These are phyloP conservation scores for Myathropa florea DNA, from an alignment of 2,888 invertebrate species.

Conservation along the genomic window DNA sequence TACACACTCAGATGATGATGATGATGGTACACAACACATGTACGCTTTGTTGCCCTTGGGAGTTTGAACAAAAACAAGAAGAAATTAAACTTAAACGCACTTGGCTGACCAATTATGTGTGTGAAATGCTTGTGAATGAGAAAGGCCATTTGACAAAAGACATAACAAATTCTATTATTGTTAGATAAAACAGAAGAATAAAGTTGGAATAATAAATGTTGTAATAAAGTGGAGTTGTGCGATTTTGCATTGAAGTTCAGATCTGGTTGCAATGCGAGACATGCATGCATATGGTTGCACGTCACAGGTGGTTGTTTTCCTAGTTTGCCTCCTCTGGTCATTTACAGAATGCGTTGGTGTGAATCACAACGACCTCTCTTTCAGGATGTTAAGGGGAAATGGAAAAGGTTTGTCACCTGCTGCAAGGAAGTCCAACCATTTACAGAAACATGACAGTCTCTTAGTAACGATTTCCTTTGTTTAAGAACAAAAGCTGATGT, in stretches of 20 bases:
- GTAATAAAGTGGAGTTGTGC: conserved; percentile 29
- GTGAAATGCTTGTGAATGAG: conserved; percentile 3
- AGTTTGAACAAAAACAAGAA: background rate
- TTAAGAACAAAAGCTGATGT: background rate
- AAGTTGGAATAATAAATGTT: conserved; percentile 50
- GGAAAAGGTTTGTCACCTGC: background rate
- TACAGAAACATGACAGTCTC: background rate
- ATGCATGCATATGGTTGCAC: background rate
- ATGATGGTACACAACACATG: too few relatives aligned
- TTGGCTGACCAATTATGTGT: conserved; percentile 27
- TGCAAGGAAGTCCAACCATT: background rate
- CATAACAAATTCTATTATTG: conserved; percentile 37
- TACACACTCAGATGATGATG: background rate
- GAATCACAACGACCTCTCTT: background rate
- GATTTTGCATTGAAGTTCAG: conserved; percentile 29
- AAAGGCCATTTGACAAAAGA: conserved; percentile 46
- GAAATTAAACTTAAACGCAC: conserved; percentile 16
- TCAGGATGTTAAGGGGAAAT: background rate
- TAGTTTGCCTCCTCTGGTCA: too few relatives aligned
- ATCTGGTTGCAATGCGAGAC: background rate
- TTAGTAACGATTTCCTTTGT: background rate
- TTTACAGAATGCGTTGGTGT: background rate
- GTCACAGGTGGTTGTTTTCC: background rate
- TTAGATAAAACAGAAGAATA: conserved; percentile 33
- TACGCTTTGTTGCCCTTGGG: background rate